Base-by-base conservation (phyloP, 2,797 vertebrate species). In the Cirrhinus mrigala region DNA sequence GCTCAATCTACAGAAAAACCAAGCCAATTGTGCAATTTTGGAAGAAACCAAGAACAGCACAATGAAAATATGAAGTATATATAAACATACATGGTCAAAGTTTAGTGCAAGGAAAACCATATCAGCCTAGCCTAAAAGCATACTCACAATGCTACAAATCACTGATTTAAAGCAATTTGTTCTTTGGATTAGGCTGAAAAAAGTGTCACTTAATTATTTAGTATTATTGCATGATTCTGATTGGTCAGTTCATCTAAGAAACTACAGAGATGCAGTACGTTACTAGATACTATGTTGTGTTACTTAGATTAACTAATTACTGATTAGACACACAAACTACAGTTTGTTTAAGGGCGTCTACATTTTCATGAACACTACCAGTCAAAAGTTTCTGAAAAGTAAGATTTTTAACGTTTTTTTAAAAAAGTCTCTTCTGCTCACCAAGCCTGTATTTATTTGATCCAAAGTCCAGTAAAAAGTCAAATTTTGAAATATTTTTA, bases 61-160 rank as follows among this genome's bases (percentile, higher is more conserved):
- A 69, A 78, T 56, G 0, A 54, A 68, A 54, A 20, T 73, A 9
- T 27, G 8, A 29, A 54, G 70, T 4, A 24, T 9, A 33, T n/a
- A 27, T 58, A 60, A 29, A 73, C 50, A 71, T 75, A 16, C 22
- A 62, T 75, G 56, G 58, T 75, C 46, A 24, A 66, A 75, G 71
- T 76, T 64, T 64, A 24, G 64, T 56, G 54, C 58, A 24, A 52
- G 27, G 73, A 54, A 22, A 75, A 40, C 46, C 29, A 52, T 54
- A 66, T 9, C 50, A 37, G 60, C 44, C 40, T 44, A 56, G 14
- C 10, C n/a, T 81, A 81, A 56, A 70, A 52, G 15, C n/a, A 44
- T 60, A 71, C 68, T 20, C 11, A 4, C 3, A 24, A 4, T n/a
- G 24, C 16, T 3, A 27, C 18, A 66, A 79, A 82, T 60, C 12